Base-by-base conservation (phyloP, 2,888 invertebrate species). In the Pristionchus fissidentatus region DNA sequence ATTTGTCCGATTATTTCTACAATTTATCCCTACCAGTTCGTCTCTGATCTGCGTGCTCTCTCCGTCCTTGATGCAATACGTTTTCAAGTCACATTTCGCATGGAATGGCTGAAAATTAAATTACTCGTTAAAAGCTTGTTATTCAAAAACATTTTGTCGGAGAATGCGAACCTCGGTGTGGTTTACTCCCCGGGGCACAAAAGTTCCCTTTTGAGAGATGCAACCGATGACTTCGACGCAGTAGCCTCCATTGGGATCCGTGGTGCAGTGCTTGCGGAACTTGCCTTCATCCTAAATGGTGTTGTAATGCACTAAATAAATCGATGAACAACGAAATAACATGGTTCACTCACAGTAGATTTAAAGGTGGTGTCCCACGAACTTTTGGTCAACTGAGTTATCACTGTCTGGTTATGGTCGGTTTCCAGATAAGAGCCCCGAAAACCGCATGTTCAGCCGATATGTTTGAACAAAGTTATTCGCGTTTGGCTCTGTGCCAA, bases 201-300 rank as follows among this genome's bases (percentile, higher is more conserved):
- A 38, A 8, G 62, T 3, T 4, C 62, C 62, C 35, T 19, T 26
- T 4, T 19, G 0, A 0, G 38, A 8, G 38, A 66, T 35, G 22
- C 62, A 66, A 0, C 62, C 62, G 38, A 66, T 32, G 0, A 19
- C 22, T 8, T 66, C 38, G 4, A 66, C 62, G 22, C 62, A 66
- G 38, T 35, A 66, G 1, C 62, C 38, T 29, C 32, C 60, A 32
- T 29, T 32, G 26, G n/a, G 4, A 22, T 57, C 57, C 4, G n/a
- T n/a, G 26, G 57, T 57, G 57, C 57, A 57, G 26, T 57, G 57
- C 57, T 57, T 57, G 26, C 57, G 57, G 57, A 57, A 57, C 7
- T 57, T 57, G n/a, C 5, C 2, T 7, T 57, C 57, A 29, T 57
- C 57, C 57, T 57, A 10, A 26, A 57, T n/a, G n/a, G n/a, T n/a